These are phyloP conservation scores for Lepidothrix coronata DNA, from an alignment of 2,113 vertebrate species.

Conservation along the genomic window DNA sequence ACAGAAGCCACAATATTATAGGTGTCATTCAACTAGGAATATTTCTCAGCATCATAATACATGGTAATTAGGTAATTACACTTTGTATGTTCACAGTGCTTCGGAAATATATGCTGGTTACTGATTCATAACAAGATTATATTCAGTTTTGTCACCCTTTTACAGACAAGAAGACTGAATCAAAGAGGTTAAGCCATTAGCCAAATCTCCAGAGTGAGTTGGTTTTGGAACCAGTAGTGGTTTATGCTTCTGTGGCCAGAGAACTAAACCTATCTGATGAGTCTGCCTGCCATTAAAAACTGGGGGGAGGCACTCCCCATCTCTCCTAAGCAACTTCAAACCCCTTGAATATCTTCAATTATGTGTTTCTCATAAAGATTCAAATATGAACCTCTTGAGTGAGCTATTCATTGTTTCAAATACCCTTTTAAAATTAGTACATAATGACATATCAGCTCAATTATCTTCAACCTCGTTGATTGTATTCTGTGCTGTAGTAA, in stretches of 20 bases:
- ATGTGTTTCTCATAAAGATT: background rate
- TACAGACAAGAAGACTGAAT: background rate
- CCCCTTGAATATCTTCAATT: background rate
- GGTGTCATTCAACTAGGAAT: background rate
- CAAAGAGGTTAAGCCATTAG: background rate
- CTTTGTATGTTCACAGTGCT: background rate
- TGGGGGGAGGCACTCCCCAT: accelerated
- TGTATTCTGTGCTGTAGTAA: conserved; percentile 33
- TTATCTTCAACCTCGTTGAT: conserved; percentile 62
- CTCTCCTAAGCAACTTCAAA: background rate
- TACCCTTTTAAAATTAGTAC: conserved; percentile 29
- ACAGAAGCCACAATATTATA: background rate
- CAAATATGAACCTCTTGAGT: background rate
- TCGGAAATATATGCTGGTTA: background rate
- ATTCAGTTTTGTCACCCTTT: background rate
- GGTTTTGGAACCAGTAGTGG: background rate
- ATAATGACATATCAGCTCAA: conserved; percentile 18
- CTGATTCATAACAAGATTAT: background rate
- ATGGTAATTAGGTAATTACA: background rate
- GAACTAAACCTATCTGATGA: background rate
- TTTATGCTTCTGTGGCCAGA: background rate
- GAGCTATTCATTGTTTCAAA: background rate
- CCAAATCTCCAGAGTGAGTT: background rate
- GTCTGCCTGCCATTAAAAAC: background rate
- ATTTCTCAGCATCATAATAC: background rate